Percentiles rank a stretch among this genome's conserved stretches.
Evolutionary conservation across 2,888 invertebrate genomes (phyloP).

Genomic region (Tetragonula carbonaria): DNA sequence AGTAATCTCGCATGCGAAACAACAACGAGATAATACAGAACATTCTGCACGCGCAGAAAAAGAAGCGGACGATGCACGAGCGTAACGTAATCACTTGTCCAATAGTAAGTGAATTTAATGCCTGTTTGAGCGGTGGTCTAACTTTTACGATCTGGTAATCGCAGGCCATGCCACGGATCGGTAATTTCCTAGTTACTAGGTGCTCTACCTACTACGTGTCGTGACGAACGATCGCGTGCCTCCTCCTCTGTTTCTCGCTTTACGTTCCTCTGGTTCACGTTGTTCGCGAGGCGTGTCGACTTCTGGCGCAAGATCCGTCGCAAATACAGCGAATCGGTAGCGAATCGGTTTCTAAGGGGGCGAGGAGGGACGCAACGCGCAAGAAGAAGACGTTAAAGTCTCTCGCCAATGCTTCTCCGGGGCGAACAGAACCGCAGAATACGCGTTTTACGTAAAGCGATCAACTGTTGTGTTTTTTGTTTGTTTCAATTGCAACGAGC

Average conservation of each 20-base stretch:
- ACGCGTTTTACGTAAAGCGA: conserved; percentile 8
- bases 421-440: background rate
- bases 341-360: background rate
- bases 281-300: conserved; percentile 31
- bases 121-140: conserved; percentile 2
- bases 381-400: conserved; percentile 31
- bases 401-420: background rate
- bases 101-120: conserved; percentile 37
- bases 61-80: background rate
- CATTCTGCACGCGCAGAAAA: background rate
- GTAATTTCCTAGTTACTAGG: conserved; percentile 52
- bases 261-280: conserved; percentile 46
- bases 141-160: conserved; percentile 68
- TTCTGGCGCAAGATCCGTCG: conserved; percentile 25
- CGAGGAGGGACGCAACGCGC: background rate
- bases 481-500: background rate
- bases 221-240: conserved; percentile 59
- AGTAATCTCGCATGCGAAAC: too few species aligned
- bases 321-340: background rate
- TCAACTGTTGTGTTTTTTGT: background rate
- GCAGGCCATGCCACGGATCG: conserved; percentile 40
- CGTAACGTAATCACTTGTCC: background rate
- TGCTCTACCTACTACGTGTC: conserved; percentile 36
- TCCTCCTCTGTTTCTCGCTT: conserved; percentile 28
- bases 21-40: background rate